phyloP scores from a whole-genome alignment of 2,888 invertebrate species.

The Mythimna pallens region DNA sequence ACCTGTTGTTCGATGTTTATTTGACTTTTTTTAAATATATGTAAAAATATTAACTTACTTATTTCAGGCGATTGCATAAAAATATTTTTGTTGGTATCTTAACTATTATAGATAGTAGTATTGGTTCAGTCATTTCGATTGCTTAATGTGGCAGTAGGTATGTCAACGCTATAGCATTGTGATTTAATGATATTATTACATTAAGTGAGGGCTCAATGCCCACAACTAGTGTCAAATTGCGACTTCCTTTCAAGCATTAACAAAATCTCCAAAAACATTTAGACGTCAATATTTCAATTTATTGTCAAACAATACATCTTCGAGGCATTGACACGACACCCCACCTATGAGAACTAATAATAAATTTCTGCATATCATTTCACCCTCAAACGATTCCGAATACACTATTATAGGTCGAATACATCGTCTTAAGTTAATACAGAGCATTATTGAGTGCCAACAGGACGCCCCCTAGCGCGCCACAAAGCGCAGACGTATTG shows the following conservation, averaged over 20 bases:
- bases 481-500: conserved; percentile 82
- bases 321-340: conserved; percentile 52
- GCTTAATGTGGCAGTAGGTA: background rate
- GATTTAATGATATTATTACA: background rate
- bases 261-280: conserved; percentile 45
- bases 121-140: background rate
- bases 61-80: background rate
- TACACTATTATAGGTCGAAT: conserved; percentile 75
- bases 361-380: conserved; percentile 89
- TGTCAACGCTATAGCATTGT: background rate
- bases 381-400: conserved; percentile 84
- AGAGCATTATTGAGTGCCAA: conserved; percentile 72
- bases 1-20: conserved; percentile 37
- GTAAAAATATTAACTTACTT: no score
- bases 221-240: conserved; percentile 18
- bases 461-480: conserved; percentile 78
- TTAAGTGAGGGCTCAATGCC: conserved; percentile 4
- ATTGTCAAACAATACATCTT: conserved; percentile 62
- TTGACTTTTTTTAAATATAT: conserved; percentile 19
- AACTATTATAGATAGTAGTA: no score
- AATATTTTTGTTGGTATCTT: background rate
- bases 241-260: conserved; percentile 2
- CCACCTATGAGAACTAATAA: conserved; percentile 83
- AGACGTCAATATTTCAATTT: conserved; percentile 53
- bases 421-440: conserved; percentile 79